Base-by-base conservation (phyloP, 2,888 invertebrate species). In the Drosophila buzzatii region DNA sequence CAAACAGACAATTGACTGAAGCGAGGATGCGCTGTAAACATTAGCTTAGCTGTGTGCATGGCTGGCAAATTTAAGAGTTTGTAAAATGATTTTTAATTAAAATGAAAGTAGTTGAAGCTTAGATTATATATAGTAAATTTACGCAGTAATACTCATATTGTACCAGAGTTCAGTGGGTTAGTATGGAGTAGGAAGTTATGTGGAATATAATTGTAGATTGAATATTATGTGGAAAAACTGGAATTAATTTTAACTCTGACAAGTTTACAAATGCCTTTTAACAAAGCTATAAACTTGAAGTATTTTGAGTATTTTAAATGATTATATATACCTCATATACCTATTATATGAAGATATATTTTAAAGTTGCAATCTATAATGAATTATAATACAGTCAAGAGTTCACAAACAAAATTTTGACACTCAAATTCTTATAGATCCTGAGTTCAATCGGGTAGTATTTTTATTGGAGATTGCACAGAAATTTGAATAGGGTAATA, bases 231-330 rank as follows among this genome's bases (percentile, higher is more conserved):
- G 1, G 1, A 0, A 9, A 27, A 47, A 27, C 3, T 4, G n/a
- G 2, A n/a, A 10, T n/a, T 2, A 10, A 3, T 49, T n/a, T 31
- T 31, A 49, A 6, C 3, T n/a, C 2, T 5, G 4, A 8, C 0
- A 47, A 5, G 1, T 31, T 31, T 27, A n/a, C 2, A 23, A 18
- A 56, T 71, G 23, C 56, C 41, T 10, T 4, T 14, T 27, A 69
- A 14, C 16, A 7, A 16, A 20, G 9, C 5, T 37, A 14, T 14
- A 3, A 35, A 12, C 37, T 14, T 14, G 37, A 37, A 37, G 37
- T 5, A n/a, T 37, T 4, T 3, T n/a, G 14, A 12, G 14, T 5
- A 2, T 5, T 14, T 14, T 1, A 4, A 37, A 14, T 5, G 12
- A 0, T 14, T 4, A 14, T n/a, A 47, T 45, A 10, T 23, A 1